Evolutionary conservation across 2,113 vertebrate species (phyloP), one percentile per base, ranked within the genome.

Genomic region (Notarius lentiginosus): DNA sequence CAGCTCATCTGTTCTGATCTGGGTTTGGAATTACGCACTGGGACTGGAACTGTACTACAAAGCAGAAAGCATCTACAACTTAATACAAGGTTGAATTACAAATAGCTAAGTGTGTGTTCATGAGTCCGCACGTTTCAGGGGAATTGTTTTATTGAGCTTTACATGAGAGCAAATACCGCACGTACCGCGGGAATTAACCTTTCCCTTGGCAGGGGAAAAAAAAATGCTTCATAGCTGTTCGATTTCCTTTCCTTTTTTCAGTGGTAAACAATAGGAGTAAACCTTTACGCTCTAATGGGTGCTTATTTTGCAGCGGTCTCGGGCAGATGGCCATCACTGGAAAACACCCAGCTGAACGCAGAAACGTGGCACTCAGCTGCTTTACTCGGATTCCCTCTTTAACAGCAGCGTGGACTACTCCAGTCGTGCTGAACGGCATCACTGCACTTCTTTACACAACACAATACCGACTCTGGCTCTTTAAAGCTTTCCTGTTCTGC

Each of bases 291-390:
- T 75, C 68, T 61, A 72, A 72, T 20, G 66, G 56, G 66, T 72
- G 68, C 66, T 61, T 65, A 83, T 76, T 87, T 87, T 87, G 70
- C 58, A 82, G 86, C 70, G 68, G 79, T 75, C 68, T 76, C 56
- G 27, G 86, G 79, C 79, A 83, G 60, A 6, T 83, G 72, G 70
- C 80, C 81, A 77, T 87, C 60, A 56, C 72, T 56, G 81, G 70
- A 87, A 63, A 76, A 65, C 56, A 34, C 70, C 79, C 86, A 75
- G 66, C 56, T 83, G 68, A 83, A 87, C 70, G 61, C 58, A 87
- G 84, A 85, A 63, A 87, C 86, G 86, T 83, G 86, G 81, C 79
- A 76, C 84, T 85, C 47, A 55, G 84, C 70, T 85, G 56, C 73
- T 75, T 85, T 24, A 41, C 55, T 47, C 70, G 84, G 58, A 79